These are phyloP conservation scores for Desoria tigrina DNA, from an alignment of 2,888 invertebrate species.

Conservation along the genomic window DNA sequence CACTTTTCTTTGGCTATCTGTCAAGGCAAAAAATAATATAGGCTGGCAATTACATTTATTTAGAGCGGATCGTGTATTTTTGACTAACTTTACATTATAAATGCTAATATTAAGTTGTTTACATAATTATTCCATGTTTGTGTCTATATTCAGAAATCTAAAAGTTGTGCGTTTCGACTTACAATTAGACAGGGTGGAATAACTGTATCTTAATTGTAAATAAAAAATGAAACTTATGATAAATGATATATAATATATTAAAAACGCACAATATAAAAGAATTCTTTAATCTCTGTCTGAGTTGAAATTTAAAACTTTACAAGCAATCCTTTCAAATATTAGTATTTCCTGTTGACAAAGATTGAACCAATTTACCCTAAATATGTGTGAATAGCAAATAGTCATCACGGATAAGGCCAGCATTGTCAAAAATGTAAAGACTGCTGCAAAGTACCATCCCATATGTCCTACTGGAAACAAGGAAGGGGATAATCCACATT, in stretches of 20 bases:
- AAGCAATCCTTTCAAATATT: too few relatives aligned
- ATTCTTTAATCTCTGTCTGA: too few relatives aligned
- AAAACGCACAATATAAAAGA: too few relatives aligned
- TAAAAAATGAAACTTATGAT: too few relatives aligned
- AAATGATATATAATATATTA: too few relatives aligned
- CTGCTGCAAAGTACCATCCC: slow-evolving; percentile 47
- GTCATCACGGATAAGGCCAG: slow-evolving; percentile 49
- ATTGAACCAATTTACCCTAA: slow-evolving; percentile 50
- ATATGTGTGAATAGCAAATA: slow-evolving; percentile 51
- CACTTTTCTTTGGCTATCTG: slow-evolving; percentile 54
- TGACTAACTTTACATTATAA: background rate
- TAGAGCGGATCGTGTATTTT: too few relatives aligned
- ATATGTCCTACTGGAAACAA: slow-evolving; percentile 42
- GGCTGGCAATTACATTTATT: slow-evolving; percentile 20
- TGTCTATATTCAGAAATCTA: too few relatives aligned
- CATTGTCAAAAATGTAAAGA: slow-evolving; percentile 46
- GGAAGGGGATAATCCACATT: slow-evolving; percentile 40
- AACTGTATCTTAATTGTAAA: too few relatives aligned
- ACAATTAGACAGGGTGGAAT: too few relatives aligned
- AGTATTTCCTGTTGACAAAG: too few relatives aligned
- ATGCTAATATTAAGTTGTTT: background rate
- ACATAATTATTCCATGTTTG: background rate
- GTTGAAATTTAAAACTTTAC: too few relatives aligned
- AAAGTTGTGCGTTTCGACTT: too few relatives aligned
- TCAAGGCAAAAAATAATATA: slow-evolving; percentile 17